These are phyloP conservation scores for Parapsyche elsis DNA, from an alignment of 1,140 invertebrate species.

Conservation along the genomic window DNA sequence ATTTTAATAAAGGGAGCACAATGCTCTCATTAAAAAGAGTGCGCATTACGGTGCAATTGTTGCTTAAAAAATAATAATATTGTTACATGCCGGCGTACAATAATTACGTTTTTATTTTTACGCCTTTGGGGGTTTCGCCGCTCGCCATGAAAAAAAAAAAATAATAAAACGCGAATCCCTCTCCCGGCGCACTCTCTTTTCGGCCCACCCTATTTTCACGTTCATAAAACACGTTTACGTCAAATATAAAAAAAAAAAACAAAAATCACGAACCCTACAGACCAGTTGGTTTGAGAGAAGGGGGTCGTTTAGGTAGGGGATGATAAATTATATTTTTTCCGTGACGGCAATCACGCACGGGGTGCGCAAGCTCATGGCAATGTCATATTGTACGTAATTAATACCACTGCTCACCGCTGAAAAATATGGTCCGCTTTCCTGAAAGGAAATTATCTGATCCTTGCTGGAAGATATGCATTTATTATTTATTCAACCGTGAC, in stretches of 20 bases:
- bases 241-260: conserved; percentile 53
- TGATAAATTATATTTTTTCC: conserved; percentile 55
- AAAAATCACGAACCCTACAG: conserved; percentile 50
- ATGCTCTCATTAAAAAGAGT: conserved; percentile 8
- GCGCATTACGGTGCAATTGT: conserved; percentile 16
- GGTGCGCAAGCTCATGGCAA: conserved; percentile 38
- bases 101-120: conserved; percentile 30
- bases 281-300: too few relatives aligned
- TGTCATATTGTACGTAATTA: conserved; percentile 45
- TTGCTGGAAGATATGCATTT: background rate
- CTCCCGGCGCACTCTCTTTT: conserved; percentile 14
- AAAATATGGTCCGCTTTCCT: conserved; percentile 26
- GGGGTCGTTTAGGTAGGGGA: conserved; percentile 12
- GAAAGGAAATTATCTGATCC: conserved; percentile 28
- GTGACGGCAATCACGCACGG: conserved; percentile 52
- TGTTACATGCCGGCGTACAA: conserved; percentile 20
- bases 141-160: conserved; percentile 14
- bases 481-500: background rate
- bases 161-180: background rate
- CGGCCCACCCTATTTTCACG: conserved; percentile 52
- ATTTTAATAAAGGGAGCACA: conserved; percentile 23
- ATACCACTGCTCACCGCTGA: conserved; percentile 27
- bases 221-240: conserved; percentile 54
- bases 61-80: conserved; percentile 20
- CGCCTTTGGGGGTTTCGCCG: background rate